These are phyloP conservation scores for Sylvilagus floridanus DNA, from an alignment of 2,797 vertebrate species.

Conservation along the genomic window DNA sequence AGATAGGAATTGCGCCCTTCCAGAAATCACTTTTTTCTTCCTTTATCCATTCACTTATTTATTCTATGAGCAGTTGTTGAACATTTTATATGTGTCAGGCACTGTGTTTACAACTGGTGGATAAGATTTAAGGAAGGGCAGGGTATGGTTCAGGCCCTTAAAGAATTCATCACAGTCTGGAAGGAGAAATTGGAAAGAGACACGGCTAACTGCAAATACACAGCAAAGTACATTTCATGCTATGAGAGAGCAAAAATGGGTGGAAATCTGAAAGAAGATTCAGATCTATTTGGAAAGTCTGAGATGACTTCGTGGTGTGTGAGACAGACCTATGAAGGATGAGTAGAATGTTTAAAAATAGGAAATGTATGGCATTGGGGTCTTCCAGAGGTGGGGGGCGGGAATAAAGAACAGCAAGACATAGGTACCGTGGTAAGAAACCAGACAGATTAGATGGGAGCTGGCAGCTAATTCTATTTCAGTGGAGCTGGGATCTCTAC, in stretches of 20 bases:
- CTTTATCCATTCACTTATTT: slow-evolving; percentile 3
- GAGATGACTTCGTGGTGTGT: neutral
- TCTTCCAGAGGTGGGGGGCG: too few species aligned
- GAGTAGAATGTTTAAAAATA: slow-evolving; percentile 52
- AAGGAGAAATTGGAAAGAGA: slow-evolving; percentile 52
- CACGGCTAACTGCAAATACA: slow-evolving; percentile 25
- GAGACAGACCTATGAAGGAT: slow-evolving; percentile 42
- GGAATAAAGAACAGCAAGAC: slow-evolving; percentile 6
- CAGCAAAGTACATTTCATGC: slow-evolving; percentile 10
- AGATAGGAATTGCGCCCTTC: neutral
- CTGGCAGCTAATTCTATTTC: slow-evolving; percentile 38
- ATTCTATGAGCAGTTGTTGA: slow-evolving; percentile 42
- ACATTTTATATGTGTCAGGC: neutral
- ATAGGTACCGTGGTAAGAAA: neutral
- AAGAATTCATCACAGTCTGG: slow-evolving; percentile 4
- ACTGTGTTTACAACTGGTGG: slow-evolving; percentile 10
- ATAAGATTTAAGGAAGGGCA: slow-evolving; percentile 13
- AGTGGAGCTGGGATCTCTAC: neutral
- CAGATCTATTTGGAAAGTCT: neutral
- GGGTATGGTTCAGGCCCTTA: neutral
- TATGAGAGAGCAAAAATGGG: neutral
- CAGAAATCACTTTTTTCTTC: neutral
- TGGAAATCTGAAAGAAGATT: slow-evolving; percentile 30
- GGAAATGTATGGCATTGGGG: neutral
- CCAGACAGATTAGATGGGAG: slow-evolving; percentile 17